Percentiles rank a stretch among this genome's conserved stretches.
These are phyloP conservation scores for Dipodomys spectabilis DNA, from an alignment of 2,113 vertebrate genomes.

Conservation along the genomic window DNA sequence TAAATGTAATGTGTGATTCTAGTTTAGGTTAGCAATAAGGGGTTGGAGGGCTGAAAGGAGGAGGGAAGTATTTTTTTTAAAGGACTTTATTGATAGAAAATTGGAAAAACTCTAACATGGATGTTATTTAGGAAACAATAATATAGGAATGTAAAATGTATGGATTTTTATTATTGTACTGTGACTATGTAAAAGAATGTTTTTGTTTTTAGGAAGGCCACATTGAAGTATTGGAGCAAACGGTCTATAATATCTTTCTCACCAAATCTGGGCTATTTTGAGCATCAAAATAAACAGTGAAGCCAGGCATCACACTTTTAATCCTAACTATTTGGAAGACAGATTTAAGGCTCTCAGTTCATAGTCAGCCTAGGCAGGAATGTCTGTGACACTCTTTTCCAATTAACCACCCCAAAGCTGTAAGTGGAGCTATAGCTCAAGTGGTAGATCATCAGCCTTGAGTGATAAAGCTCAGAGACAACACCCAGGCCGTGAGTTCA, in stretches of 20 bases:
- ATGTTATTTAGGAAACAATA: background rate
- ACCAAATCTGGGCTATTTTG: conserved; percentile 34
- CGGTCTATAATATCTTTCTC: background rate
- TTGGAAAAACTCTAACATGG: background rate
- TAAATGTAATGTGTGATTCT: background rate
- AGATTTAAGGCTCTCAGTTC: too few species aligned
- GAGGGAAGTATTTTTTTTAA: background rate
- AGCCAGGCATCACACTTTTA: too few species aligned
- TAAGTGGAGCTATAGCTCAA: too few species aligned
- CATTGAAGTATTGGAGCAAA: conserved; percentile 15
- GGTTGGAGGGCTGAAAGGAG: background rate
- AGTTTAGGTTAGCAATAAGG: background rate
- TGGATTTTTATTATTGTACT: background rate
- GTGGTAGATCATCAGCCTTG: too few species aligned
- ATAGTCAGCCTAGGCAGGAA: too few species aligned
- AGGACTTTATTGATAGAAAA: background rate
- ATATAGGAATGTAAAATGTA: background rate
- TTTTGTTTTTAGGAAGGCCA: conserved; percentile 29
- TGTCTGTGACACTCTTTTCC: too few species aligned
- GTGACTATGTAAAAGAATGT: background rate
- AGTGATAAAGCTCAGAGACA: too few species aligned
- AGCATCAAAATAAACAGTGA: conserved; percentile 49
- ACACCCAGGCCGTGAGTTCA: too few species aligned
- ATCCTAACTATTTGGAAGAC: too few species aligned
- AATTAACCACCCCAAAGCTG: too few species aligned